Conservation (phyloP, 2,797 vertebrate species). For the Hydrolagus colliei region DNA sequence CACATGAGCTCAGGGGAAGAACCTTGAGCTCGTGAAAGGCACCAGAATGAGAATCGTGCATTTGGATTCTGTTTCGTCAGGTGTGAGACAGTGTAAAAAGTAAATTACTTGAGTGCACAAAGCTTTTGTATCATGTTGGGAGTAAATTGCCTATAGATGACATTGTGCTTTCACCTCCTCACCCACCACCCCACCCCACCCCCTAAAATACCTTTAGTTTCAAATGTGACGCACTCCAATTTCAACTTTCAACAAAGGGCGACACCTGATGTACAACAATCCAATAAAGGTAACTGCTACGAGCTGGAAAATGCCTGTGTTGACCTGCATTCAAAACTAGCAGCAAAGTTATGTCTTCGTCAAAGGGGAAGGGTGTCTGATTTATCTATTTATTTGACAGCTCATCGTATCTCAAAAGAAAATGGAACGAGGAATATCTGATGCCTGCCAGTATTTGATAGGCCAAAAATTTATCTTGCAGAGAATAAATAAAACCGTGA, state of each 20-base stretch:
- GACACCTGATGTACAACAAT: not conserved
- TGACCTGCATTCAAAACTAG: not conserved
- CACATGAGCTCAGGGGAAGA: not conserved
- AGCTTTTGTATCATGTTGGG: not conserved
- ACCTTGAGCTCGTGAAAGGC: not conserved
- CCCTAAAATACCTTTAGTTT: not conserved
- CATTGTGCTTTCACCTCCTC: not conserved
- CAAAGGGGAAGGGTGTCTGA: not conserved
- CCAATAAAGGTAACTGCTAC: not conserved
- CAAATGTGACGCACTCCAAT: not conserved
- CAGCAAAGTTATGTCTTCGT: not conserved
- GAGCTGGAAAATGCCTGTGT: not conserved
- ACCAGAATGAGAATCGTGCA: not conserved
- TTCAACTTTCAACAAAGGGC: not conserved
- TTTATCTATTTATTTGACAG: not conserved
- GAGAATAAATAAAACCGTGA: not conserved
- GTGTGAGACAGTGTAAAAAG: conserved; percentile 1
- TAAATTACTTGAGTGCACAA: not conserved
- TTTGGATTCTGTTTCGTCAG: not conserved
- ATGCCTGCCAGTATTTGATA: not conserved
- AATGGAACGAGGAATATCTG: not conserved
- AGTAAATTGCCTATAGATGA: not conserved
- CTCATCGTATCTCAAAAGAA: not conserved
- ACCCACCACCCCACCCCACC: no score
- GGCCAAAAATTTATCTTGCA: not conserved